These are phyloP conservation scores for Oscheius sp. DNA, from an alignment of 2,888 invertebrate species.

Conservation along the genomic window DNA sequence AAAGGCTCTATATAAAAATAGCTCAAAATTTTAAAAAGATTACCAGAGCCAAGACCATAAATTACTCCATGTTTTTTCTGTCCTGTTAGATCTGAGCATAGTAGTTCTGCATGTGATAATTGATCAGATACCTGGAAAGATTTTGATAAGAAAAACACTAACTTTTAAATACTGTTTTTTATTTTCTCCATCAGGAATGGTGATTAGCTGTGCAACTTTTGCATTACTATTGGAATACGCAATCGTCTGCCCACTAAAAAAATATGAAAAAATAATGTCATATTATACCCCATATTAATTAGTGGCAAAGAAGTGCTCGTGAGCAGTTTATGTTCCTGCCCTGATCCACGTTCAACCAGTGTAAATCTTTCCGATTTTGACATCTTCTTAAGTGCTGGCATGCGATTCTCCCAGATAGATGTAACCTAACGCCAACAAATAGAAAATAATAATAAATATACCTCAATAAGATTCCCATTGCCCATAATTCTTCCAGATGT, in stretches of 20 bases:
- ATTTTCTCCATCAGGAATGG: slow-evolving; percentile 59
- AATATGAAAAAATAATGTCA: slow-evolving; percentile 10
- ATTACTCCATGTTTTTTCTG: slow-evolving; percentile 64
- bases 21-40: background rate
- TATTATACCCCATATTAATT: slow-evolving; percentile 49
- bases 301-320: slow-evolving; percentile 46
- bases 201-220: slow-evolving; percentile 57
- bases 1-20: slow-evolving; percentile 52
- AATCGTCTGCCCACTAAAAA: slow-evolving; percentile 44
- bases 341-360: slow-evolving; percentile 32
- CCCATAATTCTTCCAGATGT: slow-evolving; percentile 46
- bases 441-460: too few relatives aligned
- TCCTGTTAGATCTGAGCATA: slow-evolving; percentile 52
- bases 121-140: slow-evolving; percentile 44
- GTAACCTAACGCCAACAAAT: slow-evolving; percentile 51
- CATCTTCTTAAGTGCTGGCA: slow-evolving; percentile 53
- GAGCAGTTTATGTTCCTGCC: slow-evolving; percentile 40
- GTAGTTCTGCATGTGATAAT: slow-evolving; percentile 46
- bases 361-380: slow-evolving; percentile 42
- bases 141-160: background rate
- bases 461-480: slow-evolving; percentile 26
- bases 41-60: slow-evolving; percentile 40
- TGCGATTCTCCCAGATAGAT: slow-evolving; percentile 61
- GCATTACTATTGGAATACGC: slow-evolving; percentile 49
- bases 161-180: slow-evolving; percentile 59